Evolutionary conservation across 2,113 vertebrate species (phyloP).

Genomic region (Ceyx cyanopectus): DNA sequence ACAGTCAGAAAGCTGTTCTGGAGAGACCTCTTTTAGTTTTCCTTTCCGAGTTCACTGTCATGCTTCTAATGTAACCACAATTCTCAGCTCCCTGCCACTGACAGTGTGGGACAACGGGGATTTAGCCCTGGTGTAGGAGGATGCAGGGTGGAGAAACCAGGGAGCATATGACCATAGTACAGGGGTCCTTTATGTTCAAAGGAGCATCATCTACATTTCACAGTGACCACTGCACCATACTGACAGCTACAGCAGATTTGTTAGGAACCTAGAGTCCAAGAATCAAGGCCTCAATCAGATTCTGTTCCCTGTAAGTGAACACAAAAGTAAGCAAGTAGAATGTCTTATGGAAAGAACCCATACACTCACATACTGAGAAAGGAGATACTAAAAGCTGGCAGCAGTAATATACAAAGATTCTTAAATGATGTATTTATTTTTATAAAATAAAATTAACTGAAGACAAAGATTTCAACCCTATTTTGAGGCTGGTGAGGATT

Average conservation of each 20-base stretch:
- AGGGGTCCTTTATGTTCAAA: slow-evolving; percentile 28
- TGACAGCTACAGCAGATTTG: slow-evolving; percentile 38
- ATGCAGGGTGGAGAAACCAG: not conserved
- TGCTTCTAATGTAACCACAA: slow-evolving; percentile 17
- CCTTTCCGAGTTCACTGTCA: not conserved
- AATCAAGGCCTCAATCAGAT: not conserved
- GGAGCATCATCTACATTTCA: slow-evolving; percentile 18
- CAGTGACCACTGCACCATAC: slow-evolving; percentile 2
- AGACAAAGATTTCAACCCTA: not conserved
- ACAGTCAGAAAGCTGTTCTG: not conserved
- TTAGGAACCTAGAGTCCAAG: slow-evolving; percentile 29
- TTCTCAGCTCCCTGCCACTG: slow-evolving; percentile 31
- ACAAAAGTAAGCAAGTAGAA: not conserved
- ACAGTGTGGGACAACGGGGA: slow-evolving; percentile 45
- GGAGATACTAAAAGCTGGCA: not conserved
- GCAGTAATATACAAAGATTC: not conserved
- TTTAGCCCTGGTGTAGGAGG: not conserved
- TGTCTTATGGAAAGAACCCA: not conserved
- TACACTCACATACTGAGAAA: not conserved
- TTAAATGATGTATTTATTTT: not conserved
- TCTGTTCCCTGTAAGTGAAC: not conserved
- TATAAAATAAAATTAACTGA: not conserved
- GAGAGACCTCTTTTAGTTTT: not conserved
- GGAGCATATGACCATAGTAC: not conserved
- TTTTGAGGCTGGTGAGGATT: not conserved